Evolutionary conservation across 2,113 vertebrate species (phyloP), one percentile per base, ranked within the genome.

Genomic region (Erythrocercus mccallii): DNA sequence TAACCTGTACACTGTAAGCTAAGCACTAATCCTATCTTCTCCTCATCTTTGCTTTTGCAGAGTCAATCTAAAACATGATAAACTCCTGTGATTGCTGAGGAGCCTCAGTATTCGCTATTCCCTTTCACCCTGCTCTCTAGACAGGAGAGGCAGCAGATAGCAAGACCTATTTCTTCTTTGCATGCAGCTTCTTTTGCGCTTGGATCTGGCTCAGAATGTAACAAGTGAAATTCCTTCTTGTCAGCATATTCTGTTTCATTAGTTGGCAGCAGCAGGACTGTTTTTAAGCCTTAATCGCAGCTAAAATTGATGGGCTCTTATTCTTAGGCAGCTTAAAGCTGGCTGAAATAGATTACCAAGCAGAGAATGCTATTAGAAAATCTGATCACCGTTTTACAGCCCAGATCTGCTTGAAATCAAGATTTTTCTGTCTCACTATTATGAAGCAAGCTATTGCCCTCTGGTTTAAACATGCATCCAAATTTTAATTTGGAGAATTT

Each of bases 261-360:
- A 95, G 28, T 13, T 94, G 89, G 78, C 81, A 93, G 70, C 70
- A 91, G 58, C 4, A 6, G 33, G 13, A 62, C 48, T 86, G 45
- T 28, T 95, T 92, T 82, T 81, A 93, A 92, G 78, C 45, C 42
- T 85, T 91, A 95, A 94, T 90, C 2, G 0, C 69, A 80, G 50
- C 57, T 94, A 76, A 92, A 95, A 91, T 58, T 82, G 44, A 89
- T 72, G 54, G 44, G 33, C 23, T 95, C 17, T 84, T 92, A 64
- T 56, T 94, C 91, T 80, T 82, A 82, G 87, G 70, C 74, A 95
- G 45, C 27, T 80, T 91, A 94, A 89, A 92, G 50, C 50, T 92
- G 35, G 50, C 65, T 91, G 73, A 91, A 95, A 90, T 66, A 85
- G 62, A 87, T 95, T 66, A 73, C 27, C 37, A 91, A 85, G 57